Percentiles rank a stretch among this genome's conserved stretches.
These are phyloP conservation scores for Cinara cedri DNA, from an alignment of 2,888 invertebrate genomes.

Conservation along the genomic window DNA sequence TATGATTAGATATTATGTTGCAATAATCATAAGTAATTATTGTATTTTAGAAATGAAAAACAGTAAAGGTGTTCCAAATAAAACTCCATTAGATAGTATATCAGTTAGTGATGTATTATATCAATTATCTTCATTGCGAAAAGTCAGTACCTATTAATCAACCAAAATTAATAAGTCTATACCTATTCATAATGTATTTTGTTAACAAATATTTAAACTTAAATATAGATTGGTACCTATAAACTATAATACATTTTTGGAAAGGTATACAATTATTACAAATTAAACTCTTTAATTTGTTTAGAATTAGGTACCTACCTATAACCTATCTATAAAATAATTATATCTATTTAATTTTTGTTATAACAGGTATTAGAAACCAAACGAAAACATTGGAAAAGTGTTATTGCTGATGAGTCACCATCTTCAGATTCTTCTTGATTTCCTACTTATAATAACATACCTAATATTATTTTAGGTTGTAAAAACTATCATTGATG, in stretches of 20 bases:
- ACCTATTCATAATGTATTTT: no score
- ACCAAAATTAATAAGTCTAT: no score
- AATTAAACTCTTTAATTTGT: not conserved
- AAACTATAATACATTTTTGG: no score
- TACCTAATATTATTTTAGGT: no score
- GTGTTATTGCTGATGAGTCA: slow-evolving; percentile 47
- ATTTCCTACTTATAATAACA: not conserved
- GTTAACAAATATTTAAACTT: no score
- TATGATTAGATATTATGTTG: not conserved
- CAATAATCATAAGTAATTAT: not conserved
- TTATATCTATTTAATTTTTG: not conserved
- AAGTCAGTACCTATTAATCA: slow-evolving; percentile 19
- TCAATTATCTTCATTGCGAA: slow-evolving; percentile 48
- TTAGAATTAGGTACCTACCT: not conserved
- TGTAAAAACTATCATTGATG: no score
- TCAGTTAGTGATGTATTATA: slow-evolving; percentile 51
- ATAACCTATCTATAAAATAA: no score
- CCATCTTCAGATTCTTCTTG: slow-evolving; percentile 50
- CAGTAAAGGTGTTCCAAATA: slow-evolving; percentile 1
- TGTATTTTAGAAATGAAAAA: slow-evolving; percentile 52
- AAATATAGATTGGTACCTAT: no score
- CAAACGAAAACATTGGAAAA: slow-evolving; percentile 53
- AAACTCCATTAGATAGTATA: slow-evolving; percentile 41
- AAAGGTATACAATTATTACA: no score
- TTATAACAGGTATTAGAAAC: slow-evolving; percentile 44